Base-by-base conservation (phyloP, 1,140 invertebrate species). In the Ceratosolen solmsi region DNA sequence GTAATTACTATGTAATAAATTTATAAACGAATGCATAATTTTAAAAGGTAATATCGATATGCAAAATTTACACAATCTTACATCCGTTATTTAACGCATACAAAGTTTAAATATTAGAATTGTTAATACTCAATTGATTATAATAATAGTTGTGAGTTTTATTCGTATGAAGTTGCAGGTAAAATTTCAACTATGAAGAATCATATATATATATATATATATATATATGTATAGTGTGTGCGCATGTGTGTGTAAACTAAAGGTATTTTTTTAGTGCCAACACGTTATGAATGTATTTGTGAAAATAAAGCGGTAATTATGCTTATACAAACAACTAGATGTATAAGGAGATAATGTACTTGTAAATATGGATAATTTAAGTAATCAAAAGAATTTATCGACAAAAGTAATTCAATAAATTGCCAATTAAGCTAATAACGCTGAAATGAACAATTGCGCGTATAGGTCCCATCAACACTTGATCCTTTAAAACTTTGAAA, bases 401-500 rank as follows among this genome's bases (percentile, higher is more conserved):
- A 63, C 27, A 60, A 63, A 9, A 63, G 17, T 17, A 63, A 25
- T 36, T 13, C 30, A 20, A 33, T 36, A 17, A 63, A 63, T 17
- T 17, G n/a, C n/a, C n/a, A 27, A 63, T 27, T 30, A 60, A 63
- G 0, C 0, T 17, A 63, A 15, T n/a, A 17, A 33, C 33, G 2
- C 20, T 36, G 27, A 0, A 33, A 13, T 27, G 30, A 33, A 63
- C 3, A 11, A 7, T 15, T 63, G 25, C 1, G 11, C 17, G 9
- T 11, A 25, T 22, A 25, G 20, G 56, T 75, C 73, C 73, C 73
- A 60, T 75, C 73, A 41, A 75, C n/a, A 56, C 46, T 75, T 60
- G 3, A 8, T 22, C 41, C 56, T 54, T 60, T 54, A n/a, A n/a
- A n/a, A 27, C 0, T 41, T 76, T 20, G 49, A 74, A n/a, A 58